phyloP scores from a whole-genome alignment of 2,888 invertebrate species.

The Drosophila merina region DNA sequence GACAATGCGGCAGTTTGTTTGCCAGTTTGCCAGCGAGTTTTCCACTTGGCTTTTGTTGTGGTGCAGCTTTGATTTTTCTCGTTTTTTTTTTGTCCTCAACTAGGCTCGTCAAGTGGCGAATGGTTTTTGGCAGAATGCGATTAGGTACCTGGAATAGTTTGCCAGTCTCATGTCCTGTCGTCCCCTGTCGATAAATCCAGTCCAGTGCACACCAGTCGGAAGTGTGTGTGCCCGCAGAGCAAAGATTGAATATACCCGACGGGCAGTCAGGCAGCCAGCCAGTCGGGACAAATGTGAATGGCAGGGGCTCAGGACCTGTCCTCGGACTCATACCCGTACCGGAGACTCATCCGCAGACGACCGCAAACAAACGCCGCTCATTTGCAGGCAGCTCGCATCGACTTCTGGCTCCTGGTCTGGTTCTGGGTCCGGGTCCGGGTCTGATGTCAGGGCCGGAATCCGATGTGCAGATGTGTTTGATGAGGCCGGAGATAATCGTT shows the following conservation, averaged over 20 bases:
- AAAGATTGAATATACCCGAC: constrained; percentile 36
- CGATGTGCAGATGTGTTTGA: constrained; percentile 33
- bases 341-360: constrained; percentile 24
- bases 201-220: constrained; percentile 34
- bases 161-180: not conserved
- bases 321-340: constrained; percentile 2
- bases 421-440: constrained; percentile 8
- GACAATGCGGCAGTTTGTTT: constrained; percentile 51
- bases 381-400: constrained; percentile 45
- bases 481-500: constrained; percentile 45
- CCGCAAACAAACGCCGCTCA: constrained; percentile 45
- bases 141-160: constrained; percentile 48
- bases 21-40: constrained; percentile 25
- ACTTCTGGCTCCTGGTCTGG: constrained; percentile 27
- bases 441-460: constrained; percentile 8
- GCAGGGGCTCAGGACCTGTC: constrained; percentile 9
- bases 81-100: not conserved
- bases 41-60: constrained; percentile 32
- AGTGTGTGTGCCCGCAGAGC: constrained; percentile 29
- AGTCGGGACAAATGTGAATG: constrained; percentile 23
- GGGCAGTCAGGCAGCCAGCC: constrained; percentile 23
- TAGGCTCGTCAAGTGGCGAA: constrained; percentile 28
- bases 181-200: constrained; percentile 25
- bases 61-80: constrained; percentile 23
- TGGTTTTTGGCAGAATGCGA: constrained; percentile 45